Percentiles rank a stretch among this genome's conserved stretches.
Conservation (phyloP, 2,797 vertebrate genomes). For the Prionace glauca region DNA sequence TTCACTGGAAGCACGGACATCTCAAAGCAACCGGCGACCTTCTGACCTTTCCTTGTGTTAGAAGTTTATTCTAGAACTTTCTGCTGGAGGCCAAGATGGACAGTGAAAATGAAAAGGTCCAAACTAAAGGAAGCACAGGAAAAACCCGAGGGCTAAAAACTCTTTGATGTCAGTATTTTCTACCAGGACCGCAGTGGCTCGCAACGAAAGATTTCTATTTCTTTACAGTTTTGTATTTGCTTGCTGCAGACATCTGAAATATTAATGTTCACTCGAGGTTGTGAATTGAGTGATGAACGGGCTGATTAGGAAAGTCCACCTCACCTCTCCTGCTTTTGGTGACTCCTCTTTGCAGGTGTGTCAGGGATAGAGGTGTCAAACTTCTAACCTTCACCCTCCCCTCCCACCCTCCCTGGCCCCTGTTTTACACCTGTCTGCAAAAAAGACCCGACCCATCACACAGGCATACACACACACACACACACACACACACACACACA, state of each 20-base stretch:
- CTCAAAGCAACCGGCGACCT: background rate
- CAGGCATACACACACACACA: no score
- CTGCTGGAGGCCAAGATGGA: background rate
- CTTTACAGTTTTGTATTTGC: constrained; percentile 27
- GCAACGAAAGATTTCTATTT: constrained; percentile 13
- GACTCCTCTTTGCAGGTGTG: background rate
- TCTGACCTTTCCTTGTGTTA: no score
- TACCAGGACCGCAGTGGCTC: background rate
- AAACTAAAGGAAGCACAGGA: background rate
- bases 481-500: background rate
- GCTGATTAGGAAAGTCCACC: background rate
- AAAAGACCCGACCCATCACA: background rate
- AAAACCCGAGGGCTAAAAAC: constrained; percentile 6
- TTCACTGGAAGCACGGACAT: background rate
- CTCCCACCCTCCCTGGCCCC: background rate
- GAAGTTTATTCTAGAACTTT: background rate
- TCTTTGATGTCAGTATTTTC: constrained; percentile 13
- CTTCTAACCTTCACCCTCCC: background rate
- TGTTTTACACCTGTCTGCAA: background rate
- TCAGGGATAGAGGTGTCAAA: background rate
- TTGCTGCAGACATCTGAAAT: background rate
- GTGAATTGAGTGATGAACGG: background rate
- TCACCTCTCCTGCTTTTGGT: background rate
- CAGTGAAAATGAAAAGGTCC: background rate
- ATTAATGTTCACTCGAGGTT: background rate